Percentiles rank a stretch among this genome's conserved stretches.
These are phyloP conservation scores for Bombus fervidus DNA, from an alignment of 1,140 invertebrate species.

Conservation along the genomic window DNA sequence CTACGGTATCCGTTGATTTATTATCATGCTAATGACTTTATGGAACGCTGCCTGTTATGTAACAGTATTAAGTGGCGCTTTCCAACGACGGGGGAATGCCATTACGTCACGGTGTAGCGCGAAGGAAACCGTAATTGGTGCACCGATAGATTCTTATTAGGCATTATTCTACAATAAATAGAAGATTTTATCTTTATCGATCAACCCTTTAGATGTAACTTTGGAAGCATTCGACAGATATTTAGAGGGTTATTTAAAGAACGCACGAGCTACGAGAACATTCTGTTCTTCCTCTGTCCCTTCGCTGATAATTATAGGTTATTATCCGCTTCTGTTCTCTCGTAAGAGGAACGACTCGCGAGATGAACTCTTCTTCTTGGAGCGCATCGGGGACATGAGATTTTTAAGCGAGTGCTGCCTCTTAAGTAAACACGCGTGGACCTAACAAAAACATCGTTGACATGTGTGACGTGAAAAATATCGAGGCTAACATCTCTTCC, in stretches of 20 bases:
- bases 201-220: slow-evolving; percentile 17
- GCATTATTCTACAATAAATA: not conserved
- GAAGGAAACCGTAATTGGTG: slow-evolving; percentile 9
- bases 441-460: slow-evolving; percentile 54
- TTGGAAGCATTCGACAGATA: not conserved
- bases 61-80: slow-evolving; percentile 31
- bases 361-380: slow-evolving; percentile 54
- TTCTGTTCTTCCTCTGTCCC: not conserved
- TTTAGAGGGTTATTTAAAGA: slow-evolving; percentile 40
- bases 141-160: not conserved
- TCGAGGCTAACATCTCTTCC: not conserved
- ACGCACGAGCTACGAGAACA: not conserved
- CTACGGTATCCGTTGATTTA: not conserved
- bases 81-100: slow-evolving; percentile 22
- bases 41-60: slow-evolving; percentile 4
- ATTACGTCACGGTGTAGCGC: slow-evolving; percentile 1
- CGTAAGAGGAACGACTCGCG: slow-evolving; percentile 14
- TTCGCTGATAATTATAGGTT: slow-evolving; percentile 65
- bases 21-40: not conserved
- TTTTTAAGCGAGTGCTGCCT: slow-evolving; percentile 46
- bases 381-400: slow-evolving; percentile 41
- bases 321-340: slow-evolving; percentile 55
- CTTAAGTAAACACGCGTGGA: slow-evolving; percentile 53
- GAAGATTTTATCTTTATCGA: not conserved
- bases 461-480: slow-evolving; percentile 41